A percentile compares a stretch with the other conserved stretches of the same genome.
Evolutionary conservation across 2,797 vertebrate species (phyloP).

Genomic region (Serranus cabrilla): DNA sequence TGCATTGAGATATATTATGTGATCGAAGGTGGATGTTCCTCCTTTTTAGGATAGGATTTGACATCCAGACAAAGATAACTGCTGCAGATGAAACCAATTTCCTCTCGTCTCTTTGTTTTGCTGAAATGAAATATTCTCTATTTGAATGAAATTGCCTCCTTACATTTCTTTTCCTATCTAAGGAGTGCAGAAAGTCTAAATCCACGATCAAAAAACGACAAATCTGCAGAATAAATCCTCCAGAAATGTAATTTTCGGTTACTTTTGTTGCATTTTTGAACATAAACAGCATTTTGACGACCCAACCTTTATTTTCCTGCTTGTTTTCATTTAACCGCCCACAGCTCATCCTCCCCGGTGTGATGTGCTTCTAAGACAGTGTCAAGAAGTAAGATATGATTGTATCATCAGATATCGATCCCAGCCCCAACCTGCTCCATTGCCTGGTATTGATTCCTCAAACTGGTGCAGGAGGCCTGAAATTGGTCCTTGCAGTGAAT

Average conservation of each 20-base stretch:
- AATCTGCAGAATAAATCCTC: conserved; percentile 12
- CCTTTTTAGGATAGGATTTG: background rate
- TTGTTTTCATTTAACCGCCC: conserved; percentile 61
- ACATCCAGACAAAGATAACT: conserved; percentile 27
- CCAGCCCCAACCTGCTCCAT: conserved; percentile 63
- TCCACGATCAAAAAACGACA: background rate
- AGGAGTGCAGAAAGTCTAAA: conserved; percentile 14
- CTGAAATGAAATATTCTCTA: conserved; percentile 33
- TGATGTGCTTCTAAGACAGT: conserved; percentile 61
- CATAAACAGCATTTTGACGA: conserved; percentile 34
- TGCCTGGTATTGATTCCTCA: conserved; percentile 79
- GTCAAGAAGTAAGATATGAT: conserved; percentile 83
- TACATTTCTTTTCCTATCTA: background rate
- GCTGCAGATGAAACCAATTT: conserved; percentile 40
- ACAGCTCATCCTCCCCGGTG: conserved; percentile 38
- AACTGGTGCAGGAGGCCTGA: conserved; percentile 74
- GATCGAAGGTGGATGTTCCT: conserved; percentile 3
- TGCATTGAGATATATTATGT: conserved; percentile 3
- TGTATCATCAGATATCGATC: conserved; percentile 84
- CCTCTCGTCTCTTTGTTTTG: conserved; percentile 26
- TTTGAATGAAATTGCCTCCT: conserved; percentile 16
- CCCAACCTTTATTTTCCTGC: conserved; percentile 50
- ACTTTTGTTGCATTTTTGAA: conserved; percentile 34
- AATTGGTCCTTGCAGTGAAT: conserved; percentile 78
- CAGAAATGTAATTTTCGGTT: conserved; percentile 14